Percentiles rank a stretch among this genome's conserved stretches.
Evolutionary conservation across 2,888 invertebrate genomes (phyloP).

Genomic region (Sesamia inferens): DNA sequence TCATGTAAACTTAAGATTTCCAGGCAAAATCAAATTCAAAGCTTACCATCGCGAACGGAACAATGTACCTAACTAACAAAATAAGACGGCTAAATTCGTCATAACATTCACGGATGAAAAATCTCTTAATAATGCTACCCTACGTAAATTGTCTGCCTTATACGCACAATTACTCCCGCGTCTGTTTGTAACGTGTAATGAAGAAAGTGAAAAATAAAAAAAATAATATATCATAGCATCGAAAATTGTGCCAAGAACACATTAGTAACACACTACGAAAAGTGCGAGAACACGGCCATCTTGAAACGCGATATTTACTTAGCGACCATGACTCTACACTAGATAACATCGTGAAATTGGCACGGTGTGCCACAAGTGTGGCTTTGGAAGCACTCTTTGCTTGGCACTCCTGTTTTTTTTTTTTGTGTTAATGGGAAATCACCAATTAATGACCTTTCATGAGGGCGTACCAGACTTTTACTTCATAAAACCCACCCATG

Average conservation of each 20-base stretch:
- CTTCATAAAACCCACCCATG: too few species aligned
- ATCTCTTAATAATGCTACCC: conserved; percentile 52
- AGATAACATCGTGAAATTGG: conserved; percentile 29
- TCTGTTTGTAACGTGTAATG: conserved; percentile 42
- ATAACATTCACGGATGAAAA: conserved; percentile 45
- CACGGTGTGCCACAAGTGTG: conserved; percentile 33
- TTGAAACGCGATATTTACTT: conserved; percentile 27
- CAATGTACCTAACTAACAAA: conserved; percentile 12
- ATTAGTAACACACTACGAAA: conserved; percentile 26
- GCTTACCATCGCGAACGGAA: conserved; percentile 1
- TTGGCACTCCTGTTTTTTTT: too few species aligned
- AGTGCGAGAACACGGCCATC: background rate
- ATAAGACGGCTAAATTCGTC: conserved; percentile 21
- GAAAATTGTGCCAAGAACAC: conserved; percentile 30
- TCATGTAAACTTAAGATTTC: background rate
- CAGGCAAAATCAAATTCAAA: background rate
- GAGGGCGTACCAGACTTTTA: too few species aligned
- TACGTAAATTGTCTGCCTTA: conserved; percentile 50
- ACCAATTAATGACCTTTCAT: too few species aligned
- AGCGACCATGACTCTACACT: background rate
- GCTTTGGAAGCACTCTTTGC: conserved; percentile 18
- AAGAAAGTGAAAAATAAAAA: conserved; percentile 37
- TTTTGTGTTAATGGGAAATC: too few species aligned
- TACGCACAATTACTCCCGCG: conserved; percentile 49
- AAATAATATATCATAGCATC: conserved; percentile 17